phyloP scores from a whole-genome alignment of 2,888 invertebrate species.

The Mythimna loreyi region DNA sequence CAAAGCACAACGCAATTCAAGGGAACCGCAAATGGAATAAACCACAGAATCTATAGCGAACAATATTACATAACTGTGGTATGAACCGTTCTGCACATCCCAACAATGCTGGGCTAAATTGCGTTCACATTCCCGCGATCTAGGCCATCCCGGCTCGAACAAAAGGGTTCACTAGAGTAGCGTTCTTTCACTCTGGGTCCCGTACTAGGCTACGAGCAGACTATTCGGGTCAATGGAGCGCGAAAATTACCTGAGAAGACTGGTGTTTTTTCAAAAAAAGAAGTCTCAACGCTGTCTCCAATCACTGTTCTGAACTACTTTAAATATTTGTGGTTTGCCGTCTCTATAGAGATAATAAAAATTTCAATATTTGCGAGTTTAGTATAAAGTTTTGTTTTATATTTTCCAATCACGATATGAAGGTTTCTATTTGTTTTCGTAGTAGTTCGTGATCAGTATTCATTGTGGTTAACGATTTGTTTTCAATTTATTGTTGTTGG shows the following conservation, averaged over 20 bases:
- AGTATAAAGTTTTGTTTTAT: conserved; percentile 25
- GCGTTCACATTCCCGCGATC: conserved; percentile 87
- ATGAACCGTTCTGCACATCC: conserved; percentile 75
- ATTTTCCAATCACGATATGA: conserved; percentile 48
- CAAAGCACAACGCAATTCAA: conserved; percentile 51
- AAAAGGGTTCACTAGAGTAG: conserved; percentile 82
- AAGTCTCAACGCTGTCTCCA: conserved; percentile 24
- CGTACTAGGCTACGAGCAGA: conserved; percentile 80
- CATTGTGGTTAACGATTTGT: conserved; percentile 34
- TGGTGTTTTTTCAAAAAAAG: conserved; percentile 39
- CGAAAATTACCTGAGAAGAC: conserved; percentile 77
- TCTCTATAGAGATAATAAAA: conserved; percentile 11
- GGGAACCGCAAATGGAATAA: conserved; percentile 62
- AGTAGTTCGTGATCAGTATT: conserved; percentile 44
- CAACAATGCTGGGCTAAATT: conserved; percentile 86
- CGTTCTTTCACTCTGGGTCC: conserved; percentile 79
- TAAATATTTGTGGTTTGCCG: conserved; percentile 12
- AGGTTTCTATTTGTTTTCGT: conserved; percentile 48
- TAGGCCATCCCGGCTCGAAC: conserved; percentile 82
- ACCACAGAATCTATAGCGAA: conserved; percentile 61
- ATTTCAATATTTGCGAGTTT: conserved; percentile 24
- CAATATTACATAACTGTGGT: conserved; percentile 66
- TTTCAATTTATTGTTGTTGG: conserved; percentile 53
- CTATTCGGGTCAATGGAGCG: conserved; percentile 85
- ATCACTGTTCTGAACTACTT: conserved; percentile 31